Conservation (phyloP, 2,797 vertebrate genomes). For the Ctenopoma kingsleyae region DNA sequence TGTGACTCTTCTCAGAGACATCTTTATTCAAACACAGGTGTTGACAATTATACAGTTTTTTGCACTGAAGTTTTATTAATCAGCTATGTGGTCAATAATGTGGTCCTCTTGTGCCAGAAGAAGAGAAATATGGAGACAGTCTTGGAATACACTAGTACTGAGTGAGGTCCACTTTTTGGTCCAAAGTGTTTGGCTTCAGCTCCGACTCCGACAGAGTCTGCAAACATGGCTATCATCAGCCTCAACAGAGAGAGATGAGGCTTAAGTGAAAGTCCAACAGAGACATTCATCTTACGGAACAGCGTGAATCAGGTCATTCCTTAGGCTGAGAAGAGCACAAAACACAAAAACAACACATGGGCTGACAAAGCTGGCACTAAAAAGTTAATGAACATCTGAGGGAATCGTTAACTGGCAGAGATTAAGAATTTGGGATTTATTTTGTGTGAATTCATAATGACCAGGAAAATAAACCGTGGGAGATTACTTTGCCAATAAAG, state of each 20-base stretch:
- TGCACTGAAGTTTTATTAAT: constrained; percentile 29
- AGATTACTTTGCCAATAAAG: constrained; percentile 36
- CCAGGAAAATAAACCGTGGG: constrained; percentile 28
- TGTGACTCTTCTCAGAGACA: constrained; percentile 42
- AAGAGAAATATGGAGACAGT: constrained; percentile 14
- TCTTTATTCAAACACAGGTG: constrained; percentile 42
- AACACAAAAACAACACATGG: constrained; percentile 55
- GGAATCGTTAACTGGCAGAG: constrained; percentile 53
- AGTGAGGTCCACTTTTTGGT: constrained; percentile 44
- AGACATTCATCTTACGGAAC: constrained; percentile 44
- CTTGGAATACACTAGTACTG: constrained; percentile 36
- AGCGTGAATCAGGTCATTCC: constrained; percentile 19
- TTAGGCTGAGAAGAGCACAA: constrained; percentile 13
- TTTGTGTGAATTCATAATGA: constrained; percentile 43
- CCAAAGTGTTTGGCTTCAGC: constrained; percentile 47
- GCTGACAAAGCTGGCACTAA: constrained; percentile 30
- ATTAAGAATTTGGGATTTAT: constrained; percentile 49
- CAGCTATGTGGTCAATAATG: constrained; percentile 34
- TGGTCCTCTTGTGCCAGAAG: neutral
- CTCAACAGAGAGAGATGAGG: constrained; percentile 11
- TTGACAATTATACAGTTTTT: constrained; percentile 42
- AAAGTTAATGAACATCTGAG: constrained; percentile 57
- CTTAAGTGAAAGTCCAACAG: constrained; percentile 27
- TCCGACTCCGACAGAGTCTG: constrained; percentile 18
- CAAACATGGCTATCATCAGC: constrained; percentile 49